Evolutionary conservation across 2,888 invertebrate genomes (phyloP).

Genomic region (Drosophila kuntzei): DNA sequence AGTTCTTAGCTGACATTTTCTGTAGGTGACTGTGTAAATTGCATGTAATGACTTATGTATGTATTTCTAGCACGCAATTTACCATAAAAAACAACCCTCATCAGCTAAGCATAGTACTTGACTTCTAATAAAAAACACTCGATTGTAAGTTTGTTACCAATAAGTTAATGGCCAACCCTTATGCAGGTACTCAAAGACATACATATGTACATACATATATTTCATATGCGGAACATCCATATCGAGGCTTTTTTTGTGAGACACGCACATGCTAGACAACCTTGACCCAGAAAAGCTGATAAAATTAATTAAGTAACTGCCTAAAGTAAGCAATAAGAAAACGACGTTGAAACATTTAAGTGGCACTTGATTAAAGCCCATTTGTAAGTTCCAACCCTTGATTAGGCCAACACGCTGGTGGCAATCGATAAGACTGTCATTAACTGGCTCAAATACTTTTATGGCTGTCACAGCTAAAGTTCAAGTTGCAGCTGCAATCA

Average conservation of each 20-base stretch:
- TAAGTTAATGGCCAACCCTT: slow-evolving; percentile 32
- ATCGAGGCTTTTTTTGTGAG: slow-evolving; percentile 6
- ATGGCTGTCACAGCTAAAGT: not conserved
- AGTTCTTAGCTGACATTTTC: not conserved
- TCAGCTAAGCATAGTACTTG: not conserved
- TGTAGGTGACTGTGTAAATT: not conserved
- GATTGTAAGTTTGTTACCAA: not conserved
- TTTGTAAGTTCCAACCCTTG: not conserved
- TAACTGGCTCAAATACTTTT: not conserved
- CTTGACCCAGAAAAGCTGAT: slow-evolving; percentile 63
- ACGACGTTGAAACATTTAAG: not conserved
- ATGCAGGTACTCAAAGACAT: slow-evolving; percentile 11
- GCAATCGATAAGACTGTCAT: slow-evolving; percentile 9
- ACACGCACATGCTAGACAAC: slow-evolving; percentile 33
- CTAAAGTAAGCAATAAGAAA: slow-evolving; percentile 26
- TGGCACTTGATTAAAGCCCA: slow-evolving; percentile 1
- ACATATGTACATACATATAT: slow-evolving; percentile 1
- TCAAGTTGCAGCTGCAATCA: slow-evolving; percentile 9
- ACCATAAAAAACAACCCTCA: slow-evolving; percentile 1
- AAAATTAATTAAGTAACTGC: slow-evolving; percentile 52
- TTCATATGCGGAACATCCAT: slow-evolving; percentile 14
- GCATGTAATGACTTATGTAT: slow-evolving; percentile 3
- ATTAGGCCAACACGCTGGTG: slow-evolving; percentile 7
- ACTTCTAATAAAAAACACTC: not conserved
- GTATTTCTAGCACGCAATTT: slow-evolving; percentile 30